phyloP scores from a whole-genome alignment of 2,888 invertebrate species.

The Halictus ligatus region DNA sequence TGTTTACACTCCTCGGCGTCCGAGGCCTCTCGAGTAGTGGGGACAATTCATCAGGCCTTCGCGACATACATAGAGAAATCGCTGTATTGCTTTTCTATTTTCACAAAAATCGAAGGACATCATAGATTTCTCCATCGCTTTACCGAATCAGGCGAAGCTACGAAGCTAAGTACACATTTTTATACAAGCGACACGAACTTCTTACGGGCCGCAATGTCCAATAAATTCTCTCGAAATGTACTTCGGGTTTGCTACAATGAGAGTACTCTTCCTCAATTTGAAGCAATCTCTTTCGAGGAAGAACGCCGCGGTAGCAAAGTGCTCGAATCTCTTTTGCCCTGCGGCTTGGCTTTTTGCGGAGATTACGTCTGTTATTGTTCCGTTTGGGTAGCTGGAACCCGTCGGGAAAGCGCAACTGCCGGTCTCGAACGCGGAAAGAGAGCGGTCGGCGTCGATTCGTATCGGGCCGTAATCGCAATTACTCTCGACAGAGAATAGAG shows the following conservation, averaged over 20 bases:
- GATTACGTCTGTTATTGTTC: background rate
- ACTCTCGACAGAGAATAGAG: background rate
- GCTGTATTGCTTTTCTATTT: no score
- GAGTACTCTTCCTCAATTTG: no score
- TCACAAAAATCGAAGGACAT: no score
- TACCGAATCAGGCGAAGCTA: background rate
- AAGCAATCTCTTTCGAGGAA: no score
- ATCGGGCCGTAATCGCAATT: constrained; percentile 23
- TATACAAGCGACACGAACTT: no score
- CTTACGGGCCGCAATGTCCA: background rate
- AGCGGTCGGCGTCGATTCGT: background rate
- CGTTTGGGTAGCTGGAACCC: background rate
- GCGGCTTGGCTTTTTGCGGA: background rate
- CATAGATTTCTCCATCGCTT: background rate
- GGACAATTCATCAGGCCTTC: no score
- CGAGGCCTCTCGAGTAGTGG: no score
- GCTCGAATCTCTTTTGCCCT: background rate
- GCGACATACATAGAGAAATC: no score
- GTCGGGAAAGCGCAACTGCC: background rate
- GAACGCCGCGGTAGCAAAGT: background rate
- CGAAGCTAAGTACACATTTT: background rate
- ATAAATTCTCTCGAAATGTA: no score
- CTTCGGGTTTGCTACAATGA: background rate
- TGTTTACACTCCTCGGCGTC: no score
- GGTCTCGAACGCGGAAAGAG: background rate